Conservation (phyloP, 2,113 vertebrate species). For the Cololabis saira region DNA sequence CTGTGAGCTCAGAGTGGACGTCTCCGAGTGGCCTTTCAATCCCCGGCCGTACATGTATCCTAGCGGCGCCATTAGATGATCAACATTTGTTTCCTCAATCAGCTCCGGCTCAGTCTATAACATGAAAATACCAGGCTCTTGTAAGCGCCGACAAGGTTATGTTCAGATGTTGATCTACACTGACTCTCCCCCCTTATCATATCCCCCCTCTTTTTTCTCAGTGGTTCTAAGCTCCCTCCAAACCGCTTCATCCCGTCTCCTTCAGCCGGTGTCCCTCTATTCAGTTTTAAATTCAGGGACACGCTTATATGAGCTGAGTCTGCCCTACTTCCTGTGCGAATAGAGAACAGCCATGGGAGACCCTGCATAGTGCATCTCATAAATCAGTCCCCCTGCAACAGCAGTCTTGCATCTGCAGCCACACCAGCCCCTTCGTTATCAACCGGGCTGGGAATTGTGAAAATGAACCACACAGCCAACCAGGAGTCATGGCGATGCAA, state of each 20-base stretch:
- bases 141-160: not conserved
- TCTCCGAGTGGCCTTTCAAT: slow-evolving; percentile 95
- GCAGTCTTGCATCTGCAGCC: slow-evolving; percentile 59
- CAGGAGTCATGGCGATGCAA: not conserved
- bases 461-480: slow-evolving; percentile 1
- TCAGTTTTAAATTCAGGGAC: slow-evolving; percentile 36
- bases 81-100: slow-evolving; percentile 96
- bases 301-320: slow-evolving; percentile 47
- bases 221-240: not conserved
- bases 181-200: not conserved
- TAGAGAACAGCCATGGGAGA: slow-evolving; percentile 63
- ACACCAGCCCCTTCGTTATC: slow-evolving; percentile 54
- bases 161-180: not conserved
- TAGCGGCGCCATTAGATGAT: slow-evolving; percentile 84
- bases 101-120: slow-evolving; percentile 95
- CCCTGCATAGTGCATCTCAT: slow-evolving; percentile 61
- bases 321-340: slow-evolving; percentile 74
- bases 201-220: slow-evolving; percentile 11
- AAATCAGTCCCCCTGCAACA: slow-evolving; percentile 75
- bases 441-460: slow-evolving; percentile 29
- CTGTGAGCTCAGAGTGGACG: slow-evolving; percentile 97
- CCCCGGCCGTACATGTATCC: slow-evolving; percentile 86
- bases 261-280: slow-evolving; percentile 28
- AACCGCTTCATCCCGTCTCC: no score
- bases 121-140: not conserved